Conservation (phyloP, 2,797 vertebrate species). For the Danio albolineatus region DNA sequence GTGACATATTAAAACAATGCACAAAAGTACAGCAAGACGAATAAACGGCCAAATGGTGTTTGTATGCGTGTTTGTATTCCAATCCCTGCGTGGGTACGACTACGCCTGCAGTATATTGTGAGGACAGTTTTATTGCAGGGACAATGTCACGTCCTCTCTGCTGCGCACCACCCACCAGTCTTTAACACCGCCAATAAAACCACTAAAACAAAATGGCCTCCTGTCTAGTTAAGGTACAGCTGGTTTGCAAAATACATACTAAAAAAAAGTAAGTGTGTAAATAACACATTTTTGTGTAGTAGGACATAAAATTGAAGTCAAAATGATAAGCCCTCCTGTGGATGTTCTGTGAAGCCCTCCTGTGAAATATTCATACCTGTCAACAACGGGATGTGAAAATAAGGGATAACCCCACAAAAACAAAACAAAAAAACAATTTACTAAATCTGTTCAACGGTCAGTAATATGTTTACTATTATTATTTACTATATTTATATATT, state of each 20-base stretch:
- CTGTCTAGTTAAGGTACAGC: slow-evolving; percentile 11
- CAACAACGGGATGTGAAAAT: too few relatives aligned
- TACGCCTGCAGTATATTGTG: slow-evolving; percentile 46
- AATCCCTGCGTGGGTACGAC: slow-evolving; percentile 33
- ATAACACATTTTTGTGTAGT: neutral
- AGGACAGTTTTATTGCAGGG: slow-evolving; percentile 57
- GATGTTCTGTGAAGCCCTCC: too few relatives aligned
- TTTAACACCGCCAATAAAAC: slow-evolving; percentile 36
- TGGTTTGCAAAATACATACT: slow-evolving; percentile 8
- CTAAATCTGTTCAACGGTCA: too few relatives aligned
- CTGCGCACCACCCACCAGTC: slow-evolving; percentile 37
- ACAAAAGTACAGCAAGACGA: too few relatives aligned
- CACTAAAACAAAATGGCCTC: slow-evolving; percentile 47
- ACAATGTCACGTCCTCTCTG: slow-evolving; percentile 59
- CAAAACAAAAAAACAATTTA: too few relatives aligned
- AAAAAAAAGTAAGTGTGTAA: neutral
- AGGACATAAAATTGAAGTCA: neutral
- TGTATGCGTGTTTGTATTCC: slow-evolving; percentile 40
- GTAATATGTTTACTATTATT: too few relatives aligned
- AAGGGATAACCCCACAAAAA: too few relatives aligned
- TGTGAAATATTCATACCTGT: too few relatives aligned
- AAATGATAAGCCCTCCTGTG: too few relatives aligned
- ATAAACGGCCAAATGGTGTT: slow-evolving; percentile 21
- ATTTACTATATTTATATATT: too few relatives aligned
- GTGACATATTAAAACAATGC: neutral